Evolutionary conservation across 2,113 vertebrate genomes (phyloP), one percentile per base, ranked within the genome.

Genomic region (Argyrosomus japonicus): DNA sequence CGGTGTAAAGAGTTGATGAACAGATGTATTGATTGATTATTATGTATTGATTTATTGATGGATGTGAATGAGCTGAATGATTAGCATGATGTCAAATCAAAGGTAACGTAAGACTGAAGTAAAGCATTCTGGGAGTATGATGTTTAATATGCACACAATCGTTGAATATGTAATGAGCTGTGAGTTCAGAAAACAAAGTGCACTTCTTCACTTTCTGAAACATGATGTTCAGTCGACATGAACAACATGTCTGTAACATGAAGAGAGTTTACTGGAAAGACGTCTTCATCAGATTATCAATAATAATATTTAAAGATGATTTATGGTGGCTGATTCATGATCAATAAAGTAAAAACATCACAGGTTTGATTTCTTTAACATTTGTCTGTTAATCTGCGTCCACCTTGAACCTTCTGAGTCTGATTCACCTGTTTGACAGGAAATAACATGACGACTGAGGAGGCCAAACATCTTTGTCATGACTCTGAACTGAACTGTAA

Each of bases 91-190:
- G 68, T 86, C 51, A 71, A 60, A 67, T 74, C 53, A 72, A 48
- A 25, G 36, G 58, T 56, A 25, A 47, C 4, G 3, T 32, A 19
- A 15, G 48, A 60, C 56, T 32, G 45, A 72, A 68, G 60, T 54
- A 81, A 83, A 81, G 77, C 61, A 63, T 81, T 63, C 15, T 84
- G 69, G 74, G 78, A 73, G 72, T 43, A 54, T 36, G 17, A 60
- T 48, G 65, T 83, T 79, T 18, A 60, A 75, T 79, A 73, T 47
- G 68, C 67, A 73, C 69, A 54, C 45, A 57, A 23, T 68, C 18
- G 47, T 68, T 14, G 60, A 45, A 75, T 48, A 17, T 15, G 14
- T 62, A 14, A 32, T 60, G 7, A 40, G 61, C 25, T 60, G 69
- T 64, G 51, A 67, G 57, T 64, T 71, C 15, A 61, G 9, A 48